These are phyloP conservation scores for Lithophane leautieri DNA, from an alignment of 2,888 invertebrate genomes.

Conservation along the genomic window DNA sequence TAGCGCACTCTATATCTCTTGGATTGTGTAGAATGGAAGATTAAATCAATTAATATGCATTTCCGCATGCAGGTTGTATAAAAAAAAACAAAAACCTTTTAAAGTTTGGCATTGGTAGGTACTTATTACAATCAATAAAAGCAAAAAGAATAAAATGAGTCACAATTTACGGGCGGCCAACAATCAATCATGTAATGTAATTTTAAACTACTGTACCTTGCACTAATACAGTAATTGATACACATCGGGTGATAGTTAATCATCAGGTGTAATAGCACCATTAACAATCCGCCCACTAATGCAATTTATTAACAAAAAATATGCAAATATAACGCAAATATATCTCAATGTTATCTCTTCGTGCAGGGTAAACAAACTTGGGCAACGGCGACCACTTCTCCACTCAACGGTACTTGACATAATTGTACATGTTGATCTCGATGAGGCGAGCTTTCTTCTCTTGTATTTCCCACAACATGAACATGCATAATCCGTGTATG, in stretches of 20 bases:
- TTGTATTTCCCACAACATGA: conserved; percentile 37
- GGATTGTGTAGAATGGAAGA: not conserved
- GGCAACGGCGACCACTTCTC: conserved; percentile 68
- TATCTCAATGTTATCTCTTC: conserved; percentile 71
- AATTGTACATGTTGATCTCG: conserved; percentile 66
- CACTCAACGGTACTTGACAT: conserved; percentile 76
- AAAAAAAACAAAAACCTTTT: conserved; percentile 33
- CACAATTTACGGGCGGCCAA: conserved; percentile 19
- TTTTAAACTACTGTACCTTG: conserved; percentile 60
- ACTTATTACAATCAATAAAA: conserved; percentile 39
- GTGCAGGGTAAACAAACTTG: conserved; percentile 72
- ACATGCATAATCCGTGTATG: conserved; percentile 34
- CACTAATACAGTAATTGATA: conserved; percentile 66
- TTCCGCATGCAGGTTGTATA: conserved; percentile 17
- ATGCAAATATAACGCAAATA: conserved; percentile 78
- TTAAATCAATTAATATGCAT: conserved; percentile 24
- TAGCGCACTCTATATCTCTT: not conserved
- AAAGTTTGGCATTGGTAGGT: conserved; percentile 40
- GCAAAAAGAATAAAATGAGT: conserved; percentile 38
- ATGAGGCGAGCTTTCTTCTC: conserved; percentile 55
- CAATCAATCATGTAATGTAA: conserved; percentile 60
- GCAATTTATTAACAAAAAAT: conserved; percentile 77
- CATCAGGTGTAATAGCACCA: conserved; percentile 51
- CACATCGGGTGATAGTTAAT: conserved; percentile 52
- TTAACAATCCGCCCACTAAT: conserved; percentile 58